Evolutionary conservation across 2,888 invertebrate genomes (phyloP).

Genomic region (Rotaria macrura): DNA sequence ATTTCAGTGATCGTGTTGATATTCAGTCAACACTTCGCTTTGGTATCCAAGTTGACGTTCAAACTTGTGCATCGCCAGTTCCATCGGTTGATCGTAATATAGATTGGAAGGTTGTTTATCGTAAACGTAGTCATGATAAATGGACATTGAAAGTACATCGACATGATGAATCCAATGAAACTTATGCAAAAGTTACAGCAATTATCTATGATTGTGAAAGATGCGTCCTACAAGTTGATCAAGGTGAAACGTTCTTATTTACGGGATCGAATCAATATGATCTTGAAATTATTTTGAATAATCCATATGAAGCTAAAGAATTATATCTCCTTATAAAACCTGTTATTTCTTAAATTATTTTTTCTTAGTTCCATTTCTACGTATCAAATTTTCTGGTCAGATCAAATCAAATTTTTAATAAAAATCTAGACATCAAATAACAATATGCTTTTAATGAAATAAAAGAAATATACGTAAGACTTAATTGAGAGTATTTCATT

Average conservation of each 20-base stretch:
- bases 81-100: neutral
- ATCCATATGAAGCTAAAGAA: neutral
- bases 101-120: slow-evolving; percentile 7
- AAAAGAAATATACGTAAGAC: too few species aligned
- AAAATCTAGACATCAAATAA: too few species aligned
- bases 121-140: neutral
- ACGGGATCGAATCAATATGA: slow-evolving; percentile 9
- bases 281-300: neutral
- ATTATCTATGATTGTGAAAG: neutral
- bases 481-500: too few species aligned
- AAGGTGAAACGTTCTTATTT: neutral
- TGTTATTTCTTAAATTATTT: neutral
- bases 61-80: neutral
- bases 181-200: neutral
- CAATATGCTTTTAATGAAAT: too few species aligned
- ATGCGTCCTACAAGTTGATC: neutral
- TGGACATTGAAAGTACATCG: slow-evolving; percentile 11
- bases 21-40: neutral
- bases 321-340: neutral
- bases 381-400: neutral
- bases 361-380: neutral
- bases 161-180: neutral
- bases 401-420: neutral
- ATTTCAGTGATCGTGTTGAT: neutral
- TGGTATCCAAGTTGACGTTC: slow-evolving; percentile 13